Conservation (phyloP, 2,888 invertebrate genomes). For the Leucophora obtusa region DNA sequence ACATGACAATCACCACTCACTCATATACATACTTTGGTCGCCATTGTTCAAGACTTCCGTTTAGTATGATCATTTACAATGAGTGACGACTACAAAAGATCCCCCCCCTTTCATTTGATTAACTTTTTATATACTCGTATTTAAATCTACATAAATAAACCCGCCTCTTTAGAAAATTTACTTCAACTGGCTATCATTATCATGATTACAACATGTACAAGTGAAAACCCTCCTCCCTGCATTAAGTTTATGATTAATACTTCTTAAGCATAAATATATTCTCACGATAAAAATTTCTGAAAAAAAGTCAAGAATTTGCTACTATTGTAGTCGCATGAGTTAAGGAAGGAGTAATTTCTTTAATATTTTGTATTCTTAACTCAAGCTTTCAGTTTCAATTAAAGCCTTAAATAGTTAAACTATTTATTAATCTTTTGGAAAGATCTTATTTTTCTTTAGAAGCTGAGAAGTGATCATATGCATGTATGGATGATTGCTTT, state of each 20-base stretch:
- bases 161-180: conserved; percentile 45
- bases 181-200: neutral
- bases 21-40: conserved; percentile 31
- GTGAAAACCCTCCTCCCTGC: conserved; percentile 15
- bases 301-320: conserved; percentile 47
- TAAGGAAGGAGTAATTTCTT: conserved; percentile 61
- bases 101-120: conserved; percentile 49
- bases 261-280: conserved; percentile 34
- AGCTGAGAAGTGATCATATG: conserved; percentile 5
- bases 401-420: conserved; percentile 16
- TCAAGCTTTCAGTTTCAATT: conserved; percentile 58
- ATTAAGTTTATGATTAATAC: conserved; percentile 23
- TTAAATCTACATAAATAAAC: conserved; percentile 51
- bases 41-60: conserved; percentile 63
- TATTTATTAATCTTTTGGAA: conserved; percentile 11
- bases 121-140: conserved; percentile 16
- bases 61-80: conserved; percentile 9
- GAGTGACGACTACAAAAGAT: conserved; percentile 16
- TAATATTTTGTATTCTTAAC: conserved; percentile 42
- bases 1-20: conserved; percentile 20
- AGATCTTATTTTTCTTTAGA: neutral
- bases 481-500: neutral
- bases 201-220: neutral
- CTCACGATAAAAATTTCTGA: conserved; percentile 55
- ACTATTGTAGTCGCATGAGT: conserved; percentile 26